Base-by-base conservation (phyloP, 2,113 vertebrate species). In the Rhinogobius similis region DNA sequence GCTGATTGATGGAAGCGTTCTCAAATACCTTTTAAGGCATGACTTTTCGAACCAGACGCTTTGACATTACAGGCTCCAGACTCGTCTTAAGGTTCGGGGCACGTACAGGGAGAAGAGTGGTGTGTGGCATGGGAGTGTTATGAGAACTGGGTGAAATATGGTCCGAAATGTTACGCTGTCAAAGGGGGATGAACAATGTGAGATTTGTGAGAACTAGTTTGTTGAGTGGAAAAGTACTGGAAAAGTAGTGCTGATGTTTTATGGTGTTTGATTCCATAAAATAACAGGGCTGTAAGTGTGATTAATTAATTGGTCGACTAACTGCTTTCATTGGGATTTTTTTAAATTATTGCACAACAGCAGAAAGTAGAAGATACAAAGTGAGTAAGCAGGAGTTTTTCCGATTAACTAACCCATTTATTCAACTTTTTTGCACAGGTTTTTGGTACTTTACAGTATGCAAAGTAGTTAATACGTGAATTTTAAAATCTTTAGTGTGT, bases 1-100 rank as follows among this genome's bases (percentile, higher is more conserved):
- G 63, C 48, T 88, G 88, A 90, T 81, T 84, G 85, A 90, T 88
- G 83, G 84, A 61, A 78, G 62, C 75, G 77, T 80, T 81, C 83
- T 86, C 75, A 71, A 24, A 32, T 46, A 62, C 73, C 65, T 78
- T 79, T 84, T 70, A 86, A 20, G 36, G 83, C 50, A 13, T 29
- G 67, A 64, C 65, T 82, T 82, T 83, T 76, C 79, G 62, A 65
- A 79, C 79, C 58, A 43, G 78, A 83, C 77, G 70, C 77, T 74
- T 67, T 70, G 71, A 70, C 72, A 68, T 85, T 68, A 24, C 69
- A 53, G 58, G 23, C 24, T 68, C 24, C 27, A 41, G 32, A 59
- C 68, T 82, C 12, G 50, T 52, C n/a, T 79, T 67, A 73, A 67
- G 73, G 50, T 65, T 53, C 70, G 20, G 27, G 44, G 65, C 46